phyloP scores from a whole-genome alignment of 2,888 invertebrate species.

The Gordius sp. region DNA sequence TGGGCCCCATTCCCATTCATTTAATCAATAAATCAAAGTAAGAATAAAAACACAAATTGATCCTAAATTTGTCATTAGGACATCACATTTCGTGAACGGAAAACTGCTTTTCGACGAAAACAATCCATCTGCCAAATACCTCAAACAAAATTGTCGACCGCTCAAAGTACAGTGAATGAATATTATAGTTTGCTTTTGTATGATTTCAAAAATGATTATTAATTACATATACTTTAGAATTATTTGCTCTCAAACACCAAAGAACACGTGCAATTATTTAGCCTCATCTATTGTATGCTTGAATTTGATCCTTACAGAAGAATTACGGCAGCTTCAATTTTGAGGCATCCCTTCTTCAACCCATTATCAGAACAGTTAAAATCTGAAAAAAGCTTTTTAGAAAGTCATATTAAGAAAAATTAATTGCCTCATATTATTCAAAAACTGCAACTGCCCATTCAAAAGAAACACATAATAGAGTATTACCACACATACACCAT shows the following conservation, averaged over 20 bases:
- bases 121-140: background rate
- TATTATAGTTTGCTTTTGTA: no score
- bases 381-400: no score
- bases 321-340: constrained; percentile 56
- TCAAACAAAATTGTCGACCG: background rate
- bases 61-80: no score
- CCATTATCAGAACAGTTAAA: constrained; percentile 21
- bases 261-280: constrained; percentile 72
- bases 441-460: no score
- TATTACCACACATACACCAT: no score
- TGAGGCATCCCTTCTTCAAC: constrained; percentile 65
- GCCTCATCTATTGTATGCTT: constrained; percentile 73
- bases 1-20: constrained; percentile 20
- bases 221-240: constrained; percentile 50
- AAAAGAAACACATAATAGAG: no score
- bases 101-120: background rate
- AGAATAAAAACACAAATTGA: no score
- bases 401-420: no score
- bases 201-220: no score
- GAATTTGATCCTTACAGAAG: constrained; percentile 79
- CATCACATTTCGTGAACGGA: background rate
- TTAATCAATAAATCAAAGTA: constrained; percentile 19
- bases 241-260: constrained; percentile 60
- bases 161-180: background rate
- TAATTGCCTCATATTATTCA: no score